Conservation (phyloP, 2,888 invertebrate genomes). For the Achlya flavicornis region DNA sequence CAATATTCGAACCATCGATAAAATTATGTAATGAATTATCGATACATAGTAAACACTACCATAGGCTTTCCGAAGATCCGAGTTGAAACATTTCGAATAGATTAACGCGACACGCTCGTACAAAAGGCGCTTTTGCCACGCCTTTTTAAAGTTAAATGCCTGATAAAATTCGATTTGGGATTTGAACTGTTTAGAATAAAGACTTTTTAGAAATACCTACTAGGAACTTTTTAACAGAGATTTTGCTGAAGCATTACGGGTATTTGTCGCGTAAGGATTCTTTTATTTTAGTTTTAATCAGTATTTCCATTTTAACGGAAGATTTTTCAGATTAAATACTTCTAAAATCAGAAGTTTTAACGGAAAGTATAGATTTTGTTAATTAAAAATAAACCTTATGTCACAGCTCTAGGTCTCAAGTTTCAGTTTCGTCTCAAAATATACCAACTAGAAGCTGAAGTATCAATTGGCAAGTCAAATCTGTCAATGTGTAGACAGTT, state of each 20-base stretch:
- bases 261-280: background rate
- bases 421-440: too few relatives aligned
- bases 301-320: too few relatives aligned
- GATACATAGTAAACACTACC: background rate
- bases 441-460: too few relatives aligned
- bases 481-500: too few relatives aligned
- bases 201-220: conserved; percentile 1
- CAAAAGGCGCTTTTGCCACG: conserved; percentile 20
- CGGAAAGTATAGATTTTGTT: too few relatives aligned
- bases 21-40: background rate
- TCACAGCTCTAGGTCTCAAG: too few relatives aligned
- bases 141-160: conserved; percentile 31
- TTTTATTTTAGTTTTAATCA: background rate
- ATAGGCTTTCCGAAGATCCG: conserved; percentile 4
- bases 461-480: too few relatives aligned
- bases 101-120: conserved; percentile 7
- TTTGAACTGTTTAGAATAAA: conserved; percentile 4
- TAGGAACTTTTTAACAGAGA: background rate
- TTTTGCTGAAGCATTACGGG: background rate
- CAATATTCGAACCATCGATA: background rate
- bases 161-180: conserved; percentile 17
- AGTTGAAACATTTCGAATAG: conserved; percentile 7
- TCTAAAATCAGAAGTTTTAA: too few relatives aligned
- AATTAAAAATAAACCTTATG: too few relatives aligned
- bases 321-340: too few relatives aligned